These are phyloP conservation scores for Brotula barbata DNA, from an alignment of 2,797 vertebrate genomes.

Conservation along the genomic window DNA sequence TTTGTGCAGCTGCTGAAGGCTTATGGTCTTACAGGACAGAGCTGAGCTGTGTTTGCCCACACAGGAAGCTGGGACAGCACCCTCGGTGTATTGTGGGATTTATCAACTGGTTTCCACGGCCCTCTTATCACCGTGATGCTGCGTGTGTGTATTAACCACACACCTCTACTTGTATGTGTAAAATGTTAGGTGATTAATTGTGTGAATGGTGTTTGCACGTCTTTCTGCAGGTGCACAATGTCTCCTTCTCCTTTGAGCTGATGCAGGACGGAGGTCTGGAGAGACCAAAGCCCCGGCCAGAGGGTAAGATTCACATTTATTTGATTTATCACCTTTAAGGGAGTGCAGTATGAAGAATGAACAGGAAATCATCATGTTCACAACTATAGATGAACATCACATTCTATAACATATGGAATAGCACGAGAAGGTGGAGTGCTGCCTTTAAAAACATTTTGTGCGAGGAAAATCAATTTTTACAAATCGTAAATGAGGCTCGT, in stretches of 20 bases:
- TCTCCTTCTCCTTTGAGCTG: constrained; percentile 95
- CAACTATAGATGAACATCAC: no score
- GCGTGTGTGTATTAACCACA: constrained; percentile 5
- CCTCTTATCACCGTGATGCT: constrained; percentile 39
- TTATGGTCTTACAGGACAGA: constrained; percentile 49
- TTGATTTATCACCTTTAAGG: background rate
- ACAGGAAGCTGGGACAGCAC: constrained; percentile 42
- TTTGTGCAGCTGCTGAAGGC: constrained; percentile 68
- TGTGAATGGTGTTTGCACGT: constrained; percentile 8
- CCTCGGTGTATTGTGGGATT: constrained; percentile 50
- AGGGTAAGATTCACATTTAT: constrained; percentile 79
- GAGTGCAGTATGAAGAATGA: background rate
- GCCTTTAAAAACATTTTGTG: no score
- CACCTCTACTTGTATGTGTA: constrained; percentile 7
- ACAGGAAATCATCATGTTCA: no score
- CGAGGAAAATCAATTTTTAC: no score
- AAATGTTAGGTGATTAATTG: background rate
- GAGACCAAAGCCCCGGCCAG: constrained; percentile 93
- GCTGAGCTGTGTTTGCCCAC: constrained; percentile 54
- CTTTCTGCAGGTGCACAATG: constrained; percentile 88
- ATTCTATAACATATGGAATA: no score
- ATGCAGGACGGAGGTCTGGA: constrained; percentile 98
- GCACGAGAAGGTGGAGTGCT: no score
- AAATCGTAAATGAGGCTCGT: no score
- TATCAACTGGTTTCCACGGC: constrained; percentile 32